phyloP scores from a whole-genome alignment of 2,113 vertebrate species.

The Pelobates fuscus region DNA sequence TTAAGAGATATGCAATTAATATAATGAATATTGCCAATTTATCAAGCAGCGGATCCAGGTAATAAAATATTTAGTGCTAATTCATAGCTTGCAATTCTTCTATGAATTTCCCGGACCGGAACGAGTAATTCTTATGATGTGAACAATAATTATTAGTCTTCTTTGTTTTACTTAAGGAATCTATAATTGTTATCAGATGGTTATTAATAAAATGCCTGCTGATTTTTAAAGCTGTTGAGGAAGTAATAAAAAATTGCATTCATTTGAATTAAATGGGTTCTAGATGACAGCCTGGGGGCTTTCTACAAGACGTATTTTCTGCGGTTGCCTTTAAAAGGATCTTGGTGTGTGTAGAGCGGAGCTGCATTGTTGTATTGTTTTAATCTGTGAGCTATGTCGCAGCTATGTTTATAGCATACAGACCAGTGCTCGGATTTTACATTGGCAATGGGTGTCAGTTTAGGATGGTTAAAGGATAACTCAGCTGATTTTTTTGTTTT shows the following conservation, averaged over 20 bases:
- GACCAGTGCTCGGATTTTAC: too few species aligned
- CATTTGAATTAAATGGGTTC: background rate
- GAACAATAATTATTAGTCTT: constrained; percentile 1
- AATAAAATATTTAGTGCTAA: background rate
- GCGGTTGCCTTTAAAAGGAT: background rate
- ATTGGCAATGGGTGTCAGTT: too few species aligned
- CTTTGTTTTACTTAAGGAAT: background rate
- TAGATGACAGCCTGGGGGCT: background rate
- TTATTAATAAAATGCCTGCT: constrained; percentile 3
- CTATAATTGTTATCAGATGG: background rate
- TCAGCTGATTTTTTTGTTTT: too few species aligned
- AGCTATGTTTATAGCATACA: too few species aligned
- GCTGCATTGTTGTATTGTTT: background rate
- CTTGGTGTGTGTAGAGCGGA: background rate
- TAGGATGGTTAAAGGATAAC: too few species aligned
- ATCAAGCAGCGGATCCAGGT: background rate
- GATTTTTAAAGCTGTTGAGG: constrained; percentile 1
- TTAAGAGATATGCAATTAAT: background rate
- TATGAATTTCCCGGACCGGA: too few species aligned
- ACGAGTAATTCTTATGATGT: background rate
- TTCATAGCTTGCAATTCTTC: background rate
- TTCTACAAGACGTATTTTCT: background rate
- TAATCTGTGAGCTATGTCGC: too few species aligned
- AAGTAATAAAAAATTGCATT: background rate
- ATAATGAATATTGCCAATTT: background rate